Conservation (phyloP, 2,113 vertebrate species). For the Centropristis striata region DNA sequence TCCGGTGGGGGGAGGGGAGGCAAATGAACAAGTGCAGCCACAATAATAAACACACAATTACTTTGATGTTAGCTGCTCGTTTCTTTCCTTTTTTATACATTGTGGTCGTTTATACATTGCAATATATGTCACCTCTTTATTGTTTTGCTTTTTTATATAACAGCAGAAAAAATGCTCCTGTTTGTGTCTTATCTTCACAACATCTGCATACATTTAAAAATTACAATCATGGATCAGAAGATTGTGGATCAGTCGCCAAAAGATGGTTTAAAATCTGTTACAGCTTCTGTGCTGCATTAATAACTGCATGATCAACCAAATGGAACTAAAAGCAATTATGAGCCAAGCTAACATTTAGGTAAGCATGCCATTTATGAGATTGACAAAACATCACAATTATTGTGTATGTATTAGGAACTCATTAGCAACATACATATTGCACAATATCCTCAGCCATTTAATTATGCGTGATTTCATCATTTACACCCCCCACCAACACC, state of each 20-base stretch:
- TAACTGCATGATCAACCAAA: slow-evolving; percentile 93
- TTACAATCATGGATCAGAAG: not conserved
- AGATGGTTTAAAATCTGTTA: slow-evolving; percentile 52
- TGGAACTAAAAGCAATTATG: slow-evolving; percentile 95
- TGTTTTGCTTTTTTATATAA: slow-evolving; percentile 2
- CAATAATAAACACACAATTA: slow-evolving; percentile 52
- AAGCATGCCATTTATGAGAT: slow-evolving; percentile 92
- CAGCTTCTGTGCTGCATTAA: slow-evolving; percentile 81
- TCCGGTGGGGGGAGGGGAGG: slow-evolving; percentile 59
- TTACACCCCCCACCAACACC: not conserved
- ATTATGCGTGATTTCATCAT: slow-evolving; percentile 57
- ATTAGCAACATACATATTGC: slow-evolving; percentile 54
- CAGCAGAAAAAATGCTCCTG: not conserved
- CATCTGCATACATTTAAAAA: not conserved
- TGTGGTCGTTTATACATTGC: not conserved
- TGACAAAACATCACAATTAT: slow-evolving; percentile 78
- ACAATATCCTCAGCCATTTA: slow-evolving; percentile 51
- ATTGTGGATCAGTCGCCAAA: slow-evolving; percentile 20
- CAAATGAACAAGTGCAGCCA: slow-evolving; percentile 31
- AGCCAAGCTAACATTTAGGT: slow-evolving; percentile 92
- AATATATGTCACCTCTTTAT: not conserved
- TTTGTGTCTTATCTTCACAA: slow-evolving; percentile 6
- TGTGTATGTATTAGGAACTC: slow-evolving; percentile 52
- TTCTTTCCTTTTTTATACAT: not conserved
- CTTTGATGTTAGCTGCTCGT: slow-evolving; percentile 26